phyloP scores from a whole-genome alignment of 2,113 vertebrate species.

The Rhombomys opimus region DNA sequence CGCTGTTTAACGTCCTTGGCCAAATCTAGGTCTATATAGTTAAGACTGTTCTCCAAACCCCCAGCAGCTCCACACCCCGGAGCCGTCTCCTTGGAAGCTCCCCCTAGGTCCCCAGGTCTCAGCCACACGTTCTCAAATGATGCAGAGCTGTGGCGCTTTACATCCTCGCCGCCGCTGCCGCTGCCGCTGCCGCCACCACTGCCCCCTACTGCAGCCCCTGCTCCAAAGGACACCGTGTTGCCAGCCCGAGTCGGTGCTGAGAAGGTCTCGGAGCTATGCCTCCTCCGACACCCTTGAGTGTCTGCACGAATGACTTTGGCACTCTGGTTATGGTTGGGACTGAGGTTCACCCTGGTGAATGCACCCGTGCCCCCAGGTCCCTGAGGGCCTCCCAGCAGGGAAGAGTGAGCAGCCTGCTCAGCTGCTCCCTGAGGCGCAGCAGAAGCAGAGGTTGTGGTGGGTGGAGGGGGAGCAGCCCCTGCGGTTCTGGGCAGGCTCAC shows the following conservation, averaged over 20 bases:
- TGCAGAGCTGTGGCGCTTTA: constrained; percentile 92
- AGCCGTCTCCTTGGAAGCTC: constrained; percentile 68
- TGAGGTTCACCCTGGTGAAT: constrained; percentile 89
- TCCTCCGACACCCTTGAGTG: constrained; percentile 89
- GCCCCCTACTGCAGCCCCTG: constrained; percentile 1
- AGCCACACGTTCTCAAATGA: constrained; percentile 94
- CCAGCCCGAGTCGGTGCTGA: constrained; percentile 84
- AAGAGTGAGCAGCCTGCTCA: constrained; percentile 72
- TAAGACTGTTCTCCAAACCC: constrained; percentile 89
- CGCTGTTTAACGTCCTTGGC: constrained; percentile 87
- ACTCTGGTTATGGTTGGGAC: constrained; percentile 88
- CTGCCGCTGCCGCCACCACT: constrained; percentile 46
- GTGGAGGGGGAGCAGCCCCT: constrained; percentile 40
- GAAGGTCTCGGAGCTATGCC: constrained; percentile 93
- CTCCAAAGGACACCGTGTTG: constrained; percentile 52
- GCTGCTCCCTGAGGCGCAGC: constrained; percentile 67
- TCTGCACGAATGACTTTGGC: constrained; percentile 93
- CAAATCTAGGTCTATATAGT: constrained; percentile 94
- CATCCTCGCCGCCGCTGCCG: constrained; percentile 82
- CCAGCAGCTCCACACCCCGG: constrained; percentile 59
- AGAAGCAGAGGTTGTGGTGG: constrained; percentile 42
- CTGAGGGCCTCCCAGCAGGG: constrained; percentile 83
- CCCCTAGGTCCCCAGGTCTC: constrained; percentile 84
- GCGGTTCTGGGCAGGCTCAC: constrained; percentile 64
- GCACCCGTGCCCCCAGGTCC: constrained; percentile 85